phyloP scores from a whole-genome alignment of 2,888 invertebrate genomes.

The Clivina fossor region DNA sequence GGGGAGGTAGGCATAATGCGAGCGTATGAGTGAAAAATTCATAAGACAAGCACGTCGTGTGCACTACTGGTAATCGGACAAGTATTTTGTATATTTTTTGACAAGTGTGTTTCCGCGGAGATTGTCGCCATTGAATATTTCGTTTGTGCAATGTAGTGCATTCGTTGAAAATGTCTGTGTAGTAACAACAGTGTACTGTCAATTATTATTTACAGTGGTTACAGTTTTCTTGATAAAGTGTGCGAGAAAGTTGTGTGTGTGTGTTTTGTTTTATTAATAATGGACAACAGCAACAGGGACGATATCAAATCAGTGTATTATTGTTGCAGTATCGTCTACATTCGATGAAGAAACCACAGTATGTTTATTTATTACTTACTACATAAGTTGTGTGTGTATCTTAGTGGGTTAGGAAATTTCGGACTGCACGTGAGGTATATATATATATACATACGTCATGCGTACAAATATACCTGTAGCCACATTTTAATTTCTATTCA shows the following conservation, averaged over 20 bases:
- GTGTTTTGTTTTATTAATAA: conserved; percentile 25
- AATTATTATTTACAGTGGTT: conserved; percentile 1
- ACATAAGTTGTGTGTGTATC: too few relatives aligned
- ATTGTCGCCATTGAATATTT: too few relatives aligned
- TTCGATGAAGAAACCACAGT: conserved; percentile 30
- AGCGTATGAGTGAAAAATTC: conserved; percentile 26
- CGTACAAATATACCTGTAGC: conserved; percentile 11
- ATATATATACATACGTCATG: too few relatives aligned
- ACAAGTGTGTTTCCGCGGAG: too few relatives aligned
- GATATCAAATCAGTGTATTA: too few relatives aligned
- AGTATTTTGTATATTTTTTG: too few relatives aligned
- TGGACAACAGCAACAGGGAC: conserved; percentile 18
- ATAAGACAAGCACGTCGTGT: conserved; percentile 30
- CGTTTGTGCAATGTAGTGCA: neutral
- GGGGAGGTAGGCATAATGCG: conserved; percentile 5
- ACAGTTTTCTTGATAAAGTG: conserved; percentile 12
- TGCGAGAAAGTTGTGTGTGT: conserved; percentile 12
- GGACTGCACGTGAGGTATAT: conserved; percentile 22
- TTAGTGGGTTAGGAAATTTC: neutral
- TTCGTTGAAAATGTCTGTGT: conserved; percentile 13
- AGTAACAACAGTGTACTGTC: conserved; percentile 10
- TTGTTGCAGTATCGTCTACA: too few relatives aligned
- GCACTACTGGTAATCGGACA: conserved; percentile 24
- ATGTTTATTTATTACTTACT: too few relatives aligned
- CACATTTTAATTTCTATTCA: neutral